Evolutionary conservation across 2,113 vertebrate genomes (phyloP), one percentile per base, ranked within the genome.

Genomic region (Scomber scombrus): DNA sequence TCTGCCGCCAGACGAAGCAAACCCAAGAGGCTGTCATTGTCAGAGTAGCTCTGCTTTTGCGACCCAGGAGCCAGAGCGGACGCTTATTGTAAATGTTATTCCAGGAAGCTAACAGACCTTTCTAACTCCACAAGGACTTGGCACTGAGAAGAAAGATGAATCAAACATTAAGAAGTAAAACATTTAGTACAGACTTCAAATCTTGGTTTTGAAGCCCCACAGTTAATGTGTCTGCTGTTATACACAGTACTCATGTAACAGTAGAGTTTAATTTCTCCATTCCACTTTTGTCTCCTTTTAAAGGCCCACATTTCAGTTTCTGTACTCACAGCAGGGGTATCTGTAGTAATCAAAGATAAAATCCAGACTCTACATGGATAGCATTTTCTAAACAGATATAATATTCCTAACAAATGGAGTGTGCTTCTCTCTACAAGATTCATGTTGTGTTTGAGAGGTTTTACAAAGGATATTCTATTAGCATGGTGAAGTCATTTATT

Each of bases 401-500:
- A 85, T 86, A 85, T 87, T 92, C 87, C 75, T 74, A 72, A 83
- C 81, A 31, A 70, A 81, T 57, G 61, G 68, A 78, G 75, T 73
- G 68, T 86, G 79, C 73, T 75, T 85, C 81, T 84, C 71, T 92
- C 75, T 64, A 86, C 51, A 75, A 87, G 80, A 79, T 90, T 89
- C 80, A 89, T 91, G 87, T 90, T 89, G 87, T 93, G 87, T 90
- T 92, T 87, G 78, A 88, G 75, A 92, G 80, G 75, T 89, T 91
- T 90, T 81, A 82, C 83, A 88, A 87, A 94, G 78, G 83, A 90
- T 91, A 90, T 92, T 93, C 84, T 91, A 85, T 93, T 93, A 91
- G 93, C 93, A 93, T 94, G 86, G 89, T 92, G 82, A 93, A 90
- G 84, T 93, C 89, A 89, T 94, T 93, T 93, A 92, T 83, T 85